phyloP scores from a whole-genome alignment of 1,140 invertebrate genomes.

The Hormaphis cornu region DNA sequence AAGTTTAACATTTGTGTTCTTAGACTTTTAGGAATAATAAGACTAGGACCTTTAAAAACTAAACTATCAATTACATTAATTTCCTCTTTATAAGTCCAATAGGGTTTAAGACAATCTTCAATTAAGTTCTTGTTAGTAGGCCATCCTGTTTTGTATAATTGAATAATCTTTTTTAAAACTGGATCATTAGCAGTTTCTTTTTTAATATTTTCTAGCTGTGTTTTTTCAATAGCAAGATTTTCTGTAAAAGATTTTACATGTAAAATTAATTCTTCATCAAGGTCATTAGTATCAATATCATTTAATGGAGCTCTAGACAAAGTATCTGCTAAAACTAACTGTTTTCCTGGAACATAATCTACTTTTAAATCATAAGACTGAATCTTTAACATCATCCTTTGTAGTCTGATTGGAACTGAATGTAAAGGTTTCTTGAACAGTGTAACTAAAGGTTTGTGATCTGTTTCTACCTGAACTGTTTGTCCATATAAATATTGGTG shows the following conservation, averaged over 20 bases:
- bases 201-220: slow-evolving; percentile 38
- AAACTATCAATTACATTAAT: slow-evolving; percentile 39
- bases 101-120: slow-evolving; percentile 35
- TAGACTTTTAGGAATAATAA: slow-evolving; percentile 42
- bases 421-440: slow-evolving; percentile 44
- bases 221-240: slow-evolving; percentile 20
- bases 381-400: slow-evolving; percentile 41
- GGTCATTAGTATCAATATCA: slow-evolving; percentile 36
- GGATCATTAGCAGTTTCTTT: slow-evolving; percentile 38
- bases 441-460: slow-evolving; percentile 44
- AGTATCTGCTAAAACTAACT: slow-evolving; percentile 43
- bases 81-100: slow-evolving; percentile 40
- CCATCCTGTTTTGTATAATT: slow-evolving; percentile 8
- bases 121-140: slow-evolving; percentile 40
- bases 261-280: slow-evolving; percentile 29
- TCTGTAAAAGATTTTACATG: not conserved
- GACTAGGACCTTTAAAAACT: slow-evolving; percentile 39
- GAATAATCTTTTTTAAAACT: slow-evolving; percentile 33
- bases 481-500: slow-evolving; percentile 41
- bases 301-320: slow-evolving; percentile 40
- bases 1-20: slow-evolving; percentile 40
- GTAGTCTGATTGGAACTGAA: slow-evolving; percentile 42
- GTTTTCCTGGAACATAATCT: slow-evolving; percentile 42
- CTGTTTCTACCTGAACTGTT: slow-evolving; percentile 41
- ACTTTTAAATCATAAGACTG: slow-evolving; percentile 39